Conservation (phyloP, 2,888 invertebrate genomes). For the Drosophila lutescens region DNA sequence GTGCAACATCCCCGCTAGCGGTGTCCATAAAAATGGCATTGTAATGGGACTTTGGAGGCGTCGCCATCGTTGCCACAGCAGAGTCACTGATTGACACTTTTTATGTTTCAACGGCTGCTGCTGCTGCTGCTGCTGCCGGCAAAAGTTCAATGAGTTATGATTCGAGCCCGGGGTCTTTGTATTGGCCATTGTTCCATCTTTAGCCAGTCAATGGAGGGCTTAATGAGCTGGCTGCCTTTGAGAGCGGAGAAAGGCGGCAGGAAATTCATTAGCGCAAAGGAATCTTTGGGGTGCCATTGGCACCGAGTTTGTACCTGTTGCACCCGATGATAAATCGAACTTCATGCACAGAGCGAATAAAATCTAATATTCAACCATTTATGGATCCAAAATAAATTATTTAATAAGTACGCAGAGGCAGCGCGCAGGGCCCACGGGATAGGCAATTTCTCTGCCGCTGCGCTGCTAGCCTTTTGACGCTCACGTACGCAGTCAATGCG, state of each 20-base stretch:
- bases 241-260: conserved; percentile 38
- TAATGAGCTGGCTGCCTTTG: conserved; percentile 38
- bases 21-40: conserved; percentile 51
- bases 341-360: conserved; percentile 4
- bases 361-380: neutral
- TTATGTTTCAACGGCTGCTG: conserved; percentile 55
- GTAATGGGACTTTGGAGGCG: conserved; percentile 49
- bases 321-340: conserved; percentile 27
- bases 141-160: conserved; percentile 76
- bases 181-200: conserved; percentile 49
- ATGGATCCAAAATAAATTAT: too few species aligned
- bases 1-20: conserved; percentile 20
- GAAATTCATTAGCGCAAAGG: conserved; percentile 62
- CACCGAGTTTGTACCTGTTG: conserved; percentile 27
- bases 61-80: conserved; percentile 38
- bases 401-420: too few species aligned
- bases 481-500: too few species aligned
- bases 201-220: conserved; percentile 55
- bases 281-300: conserved; percentile 24
- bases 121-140: conserved; percentile 45
- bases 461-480: too few species aligned
- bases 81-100: conserved; percentile 71
- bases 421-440: too few species aligned
- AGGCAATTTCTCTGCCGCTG: too few species aligned
- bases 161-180: conserved; percentile 43